Evolutionary conservation across 2,797 vertebrate species (phyloP).

Genomic region (Valencia hispanica): DNA sequence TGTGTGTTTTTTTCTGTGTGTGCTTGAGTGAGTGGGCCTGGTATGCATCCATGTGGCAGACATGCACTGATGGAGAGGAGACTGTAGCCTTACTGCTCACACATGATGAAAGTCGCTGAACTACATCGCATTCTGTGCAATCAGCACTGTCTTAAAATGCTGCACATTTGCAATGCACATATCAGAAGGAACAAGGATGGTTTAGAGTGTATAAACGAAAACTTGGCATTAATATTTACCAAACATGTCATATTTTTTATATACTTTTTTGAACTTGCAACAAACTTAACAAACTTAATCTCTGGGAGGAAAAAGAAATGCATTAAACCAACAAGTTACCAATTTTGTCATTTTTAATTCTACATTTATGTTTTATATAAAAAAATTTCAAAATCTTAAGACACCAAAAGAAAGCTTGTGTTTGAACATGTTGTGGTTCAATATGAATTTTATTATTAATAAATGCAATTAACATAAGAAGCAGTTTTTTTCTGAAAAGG

Average conservation of each 20-base stretch:
- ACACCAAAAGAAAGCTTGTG: background rate
- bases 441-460: background rate
- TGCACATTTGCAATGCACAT: background rate
- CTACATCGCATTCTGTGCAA: background rate
- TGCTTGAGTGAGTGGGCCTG: conserved; percentile 24
- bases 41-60: conserved; percentile 33
- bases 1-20: conserved; percentile 14
- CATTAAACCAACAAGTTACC: background rate
- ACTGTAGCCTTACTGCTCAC: conserved; percentile 24
- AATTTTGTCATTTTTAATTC: background rate
- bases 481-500: too few species aligned
- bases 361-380: background rate
- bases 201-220: background rate
- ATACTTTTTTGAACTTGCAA: background rate
- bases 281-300: too few species aligned
- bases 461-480: background rate
- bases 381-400: background rate
- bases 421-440: background rate
- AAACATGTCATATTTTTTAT: background rate
- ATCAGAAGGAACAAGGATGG: background rate
- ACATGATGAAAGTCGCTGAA: background rate
- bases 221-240: background rate
- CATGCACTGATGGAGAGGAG: background rate
- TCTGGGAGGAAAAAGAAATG: too few species aligned
- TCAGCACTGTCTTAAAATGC: background rate